These are phyloP conservation scores for Psettodes erumei DNA, from an alignment of 2,113 vertebrate genomes.

Conservation along the genomic window DNA sequence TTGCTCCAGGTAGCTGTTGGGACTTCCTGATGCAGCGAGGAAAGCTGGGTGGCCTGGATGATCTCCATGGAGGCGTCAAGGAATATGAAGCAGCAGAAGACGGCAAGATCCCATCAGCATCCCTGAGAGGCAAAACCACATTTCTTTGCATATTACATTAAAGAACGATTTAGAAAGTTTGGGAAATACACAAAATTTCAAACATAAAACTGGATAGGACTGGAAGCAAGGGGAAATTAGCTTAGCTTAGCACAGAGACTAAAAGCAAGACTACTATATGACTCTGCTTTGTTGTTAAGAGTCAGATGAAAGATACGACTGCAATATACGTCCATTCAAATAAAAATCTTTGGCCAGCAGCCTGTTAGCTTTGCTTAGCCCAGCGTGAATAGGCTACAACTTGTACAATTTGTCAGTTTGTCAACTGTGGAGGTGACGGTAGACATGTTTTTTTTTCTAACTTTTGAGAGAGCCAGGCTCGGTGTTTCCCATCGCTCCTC, in stretches of 20 bases:
- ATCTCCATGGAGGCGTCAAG: constrained; percentile 60
- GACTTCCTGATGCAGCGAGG: constrained; percentile 32
- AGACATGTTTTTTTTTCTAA: neutral
- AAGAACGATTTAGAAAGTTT: neutral
- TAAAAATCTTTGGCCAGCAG: no score
- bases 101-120: constrained; percentile 26
- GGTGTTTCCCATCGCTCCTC: neutral
- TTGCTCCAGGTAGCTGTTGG: constrained; percentile 35
- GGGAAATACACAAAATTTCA: neutral
- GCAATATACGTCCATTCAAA: no score
- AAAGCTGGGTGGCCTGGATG: constrained; percentile 50
- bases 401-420: no score
- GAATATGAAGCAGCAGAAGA: neutral
- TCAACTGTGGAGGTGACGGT: neutral
- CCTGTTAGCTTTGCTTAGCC: no score
- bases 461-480: neutral
- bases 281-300: no score
- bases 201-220: no score
- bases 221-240: neutral
- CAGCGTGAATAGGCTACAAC: no score
- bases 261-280: no score
- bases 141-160: neutral
- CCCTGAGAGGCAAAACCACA: constrained; percentile 23
- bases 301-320: no score
- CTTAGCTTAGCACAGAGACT: neutral